Conservation (phyloP, 1,140 invertebrate genomes). For the Whitmania pigra region DNA sequence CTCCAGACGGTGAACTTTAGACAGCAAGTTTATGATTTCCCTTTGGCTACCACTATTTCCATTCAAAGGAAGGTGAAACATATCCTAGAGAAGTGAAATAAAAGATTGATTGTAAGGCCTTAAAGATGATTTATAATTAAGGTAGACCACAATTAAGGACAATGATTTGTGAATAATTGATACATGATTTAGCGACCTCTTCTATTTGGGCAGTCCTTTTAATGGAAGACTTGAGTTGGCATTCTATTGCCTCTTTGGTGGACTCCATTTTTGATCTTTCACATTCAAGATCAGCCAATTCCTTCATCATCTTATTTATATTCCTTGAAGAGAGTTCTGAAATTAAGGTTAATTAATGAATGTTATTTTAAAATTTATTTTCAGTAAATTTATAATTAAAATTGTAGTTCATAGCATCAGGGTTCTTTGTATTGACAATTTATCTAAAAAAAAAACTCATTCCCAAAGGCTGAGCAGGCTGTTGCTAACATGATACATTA, state of each 20-base stretch:
- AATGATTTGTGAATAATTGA: background rate
- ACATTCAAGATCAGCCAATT: background rate
- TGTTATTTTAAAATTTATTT: too few species aligned
- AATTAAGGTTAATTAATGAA: too few species aligned
- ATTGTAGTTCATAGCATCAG: too few species aligned
- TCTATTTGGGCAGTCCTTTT: slow-evolving; percentile 1
- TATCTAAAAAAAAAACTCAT: too few species aligned
- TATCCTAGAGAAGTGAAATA: background rate
- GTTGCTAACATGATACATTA: too few species aligned
- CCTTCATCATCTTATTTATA: background rate
- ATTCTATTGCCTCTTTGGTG: background rate
- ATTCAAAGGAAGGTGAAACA: background rate
- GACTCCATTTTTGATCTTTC: background rate
- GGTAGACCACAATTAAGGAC: background rate
- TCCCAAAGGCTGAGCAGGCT: too few species aligned
- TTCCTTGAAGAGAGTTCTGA: too few species aligned
- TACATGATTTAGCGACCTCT: background rate
- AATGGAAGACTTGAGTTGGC: background rate
- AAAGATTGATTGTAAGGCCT: background rate
- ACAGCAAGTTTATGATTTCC: background rate
- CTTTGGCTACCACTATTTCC: background rate
- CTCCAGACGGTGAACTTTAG: slow-evolving; percentile 4
- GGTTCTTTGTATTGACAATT: too few species aligned
- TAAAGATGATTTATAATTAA: background rate
- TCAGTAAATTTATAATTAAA: too few species aligned